These are phyloP conservation scores for Mohoua ochrocephala DNA, from an alignment of 2,113 vertebrate species.

Conservation along the genomic window DNA sequence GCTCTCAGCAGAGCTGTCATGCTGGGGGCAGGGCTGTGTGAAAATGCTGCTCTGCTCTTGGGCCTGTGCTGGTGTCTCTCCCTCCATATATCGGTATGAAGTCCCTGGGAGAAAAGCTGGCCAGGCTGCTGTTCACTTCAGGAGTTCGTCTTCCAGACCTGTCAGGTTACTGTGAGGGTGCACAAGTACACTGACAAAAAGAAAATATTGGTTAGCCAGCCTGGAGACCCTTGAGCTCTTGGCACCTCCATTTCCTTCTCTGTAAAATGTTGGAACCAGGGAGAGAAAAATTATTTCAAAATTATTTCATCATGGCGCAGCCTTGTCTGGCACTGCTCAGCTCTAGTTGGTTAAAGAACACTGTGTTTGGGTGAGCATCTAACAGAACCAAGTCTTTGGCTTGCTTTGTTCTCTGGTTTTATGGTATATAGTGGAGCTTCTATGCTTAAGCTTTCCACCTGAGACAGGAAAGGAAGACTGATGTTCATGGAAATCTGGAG, in stretches of 20 bases:
- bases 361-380: not conserved
- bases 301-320: not conserved
- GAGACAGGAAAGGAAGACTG: not conserved
- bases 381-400: not conserved
- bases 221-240: not conserved
- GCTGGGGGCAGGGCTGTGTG: not conserved
- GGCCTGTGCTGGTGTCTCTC: not conserved
- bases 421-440: not conserved
- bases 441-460: not conserved
- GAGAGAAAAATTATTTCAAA: not conserved
- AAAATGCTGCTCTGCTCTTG: not conserved
- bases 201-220: not conserved
- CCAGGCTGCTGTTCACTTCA: not conserved
- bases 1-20: not conserved
- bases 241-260: not conserved
- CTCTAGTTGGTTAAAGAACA: not conserved
- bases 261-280: not conserved
- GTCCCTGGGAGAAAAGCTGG: not conserved
- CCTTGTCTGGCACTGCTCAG: not conserved
- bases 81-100: accelerated
- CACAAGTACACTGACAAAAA: not conserved
- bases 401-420: not conserved
- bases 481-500: not conserved
- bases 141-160: not conserved
- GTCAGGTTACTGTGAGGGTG: not conserved